Percentiles rank a stretch among this genome's conserved stretches.
Conservation (phyloP, 2,113 vertebrate genomes). For the Aphelocoma coerulescens region DNA sequence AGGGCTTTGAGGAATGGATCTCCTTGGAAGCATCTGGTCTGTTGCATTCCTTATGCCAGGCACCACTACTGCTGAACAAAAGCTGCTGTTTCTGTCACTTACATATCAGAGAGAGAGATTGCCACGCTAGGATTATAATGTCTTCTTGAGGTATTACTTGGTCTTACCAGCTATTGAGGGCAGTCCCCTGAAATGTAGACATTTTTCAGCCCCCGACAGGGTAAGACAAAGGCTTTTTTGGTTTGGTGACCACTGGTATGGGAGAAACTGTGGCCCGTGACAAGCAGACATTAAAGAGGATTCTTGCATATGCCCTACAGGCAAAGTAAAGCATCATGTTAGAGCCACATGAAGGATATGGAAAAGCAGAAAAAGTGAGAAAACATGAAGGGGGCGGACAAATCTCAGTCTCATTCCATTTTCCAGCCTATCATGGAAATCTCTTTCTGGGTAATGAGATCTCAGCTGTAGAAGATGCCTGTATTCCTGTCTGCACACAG, state of each 20-base stretch:
- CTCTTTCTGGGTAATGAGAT: background rate
- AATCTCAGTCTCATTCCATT: background rate
- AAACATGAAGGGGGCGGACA: rapidly evolving
- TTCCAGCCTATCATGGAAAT: background rate
- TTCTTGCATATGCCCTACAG: background rate
- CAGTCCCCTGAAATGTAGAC: background rate
- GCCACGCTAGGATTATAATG: background rate
- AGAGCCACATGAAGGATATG: background rate
- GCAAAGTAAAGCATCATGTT: background rate
- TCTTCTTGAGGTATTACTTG: background rate
- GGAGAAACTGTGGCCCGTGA: background rate
- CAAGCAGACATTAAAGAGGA: background rate
- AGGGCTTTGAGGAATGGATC: background rate
- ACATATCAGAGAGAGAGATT: background rate
- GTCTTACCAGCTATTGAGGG: background rate
- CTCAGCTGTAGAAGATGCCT: background rate
- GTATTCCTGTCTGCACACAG: background rate
- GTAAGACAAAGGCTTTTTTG: background rate
- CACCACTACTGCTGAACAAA: background rate
- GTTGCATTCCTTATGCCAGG: background rate
- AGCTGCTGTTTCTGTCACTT: background rate
- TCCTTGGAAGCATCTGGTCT: background rate
- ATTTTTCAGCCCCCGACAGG: background rate
- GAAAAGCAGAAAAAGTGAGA: background rate
- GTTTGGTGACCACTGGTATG: background rate